Conservation (phyloP, 2,113 vertebrate genomes). For the Indri indri region DNA sequence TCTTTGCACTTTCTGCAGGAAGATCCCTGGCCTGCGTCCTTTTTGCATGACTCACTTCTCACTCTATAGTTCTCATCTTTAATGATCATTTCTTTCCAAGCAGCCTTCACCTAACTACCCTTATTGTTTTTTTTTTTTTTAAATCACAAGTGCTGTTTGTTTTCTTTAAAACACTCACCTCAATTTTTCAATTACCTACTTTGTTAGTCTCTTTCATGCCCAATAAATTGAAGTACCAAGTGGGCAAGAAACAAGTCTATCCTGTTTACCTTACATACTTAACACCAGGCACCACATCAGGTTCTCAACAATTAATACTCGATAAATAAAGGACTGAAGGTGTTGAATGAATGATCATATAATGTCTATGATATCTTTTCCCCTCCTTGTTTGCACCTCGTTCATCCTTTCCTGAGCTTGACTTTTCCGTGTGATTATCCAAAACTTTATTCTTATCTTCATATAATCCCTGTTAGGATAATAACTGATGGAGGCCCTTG, state of each 20-base stretch:
- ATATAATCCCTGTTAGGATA: background rate
- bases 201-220: background rate
- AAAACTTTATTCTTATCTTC: background rate
- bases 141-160: background rate
- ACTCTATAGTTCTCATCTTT: background rate
- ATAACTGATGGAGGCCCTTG: background rate
- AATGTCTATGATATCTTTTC: background rate
- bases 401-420: background rate
- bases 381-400: too few relatives aligned
- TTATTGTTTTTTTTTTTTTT: background rate
- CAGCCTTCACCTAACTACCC: rapidly evolving
- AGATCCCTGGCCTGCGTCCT: rapidly evolving
- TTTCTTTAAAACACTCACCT: background rate
- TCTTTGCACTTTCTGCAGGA: background rate
- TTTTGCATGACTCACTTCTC: background rate
- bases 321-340: background rate
- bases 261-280: rapidly evolving
- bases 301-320: background rate
- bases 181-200: background rate
- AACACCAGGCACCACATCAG: background rate
- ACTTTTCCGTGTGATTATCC: background rate
- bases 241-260: background rate
- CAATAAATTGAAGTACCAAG: background rate
- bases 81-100: background rate
- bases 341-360: background rate